A percentile compares a stretch with the other conserved stretches of the same genome.
These are phyloP conservation scores for Athrips mouffetella DNA, from an alignment of 2,888 invertebrate genomes.

Conservation along the genomic window DNA sequence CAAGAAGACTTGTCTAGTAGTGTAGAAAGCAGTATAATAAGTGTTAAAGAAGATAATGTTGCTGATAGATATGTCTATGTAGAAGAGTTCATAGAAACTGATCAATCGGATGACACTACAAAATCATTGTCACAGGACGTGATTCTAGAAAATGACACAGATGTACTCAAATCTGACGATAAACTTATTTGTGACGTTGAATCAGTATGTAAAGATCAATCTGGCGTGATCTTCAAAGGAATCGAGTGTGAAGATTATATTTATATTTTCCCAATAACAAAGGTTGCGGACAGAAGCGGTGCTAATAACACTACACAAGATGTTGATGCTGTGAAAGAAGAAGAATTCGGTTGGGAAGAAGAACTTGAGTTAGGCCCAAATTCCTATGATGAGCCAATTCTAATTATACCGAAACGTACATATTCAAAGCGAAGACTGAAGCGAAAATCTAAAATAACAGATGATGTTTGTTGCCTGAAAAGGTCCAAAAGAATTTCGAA, in stretches of 20 bases:
- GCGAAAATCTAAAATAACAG: conserved; percentile 48
- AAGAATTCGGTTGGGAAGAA: conserved; percentile 12
- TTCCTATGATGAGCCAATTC: conserved; percentile 28
- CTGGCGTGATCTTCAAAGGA: conserved; percentile 41
- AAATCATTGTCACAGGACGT: no score
- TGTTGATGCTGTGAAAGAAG: conserved; percentile 18
- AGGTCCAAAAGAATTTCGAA: conserved; percentile 12
- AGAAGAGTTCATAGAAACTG: no score
- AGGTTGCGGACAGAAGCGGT: conserved; percentile 11
- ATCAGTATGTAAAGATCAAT: conserved; percentile 28
- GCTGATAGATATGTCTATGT: no score
- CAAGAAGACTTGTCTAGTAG: no score
- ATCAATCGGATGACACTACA: no score
- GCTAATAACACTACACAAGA: no score
- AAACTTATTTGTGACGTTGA: no score
- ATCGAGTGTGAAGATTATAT: conserved; percentile 47
- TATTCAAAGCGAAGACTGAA: conserved; percentile 46
- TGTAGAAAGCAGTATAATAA: no score
- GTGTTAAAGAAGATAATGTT: no score
- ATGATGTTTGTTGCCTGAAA: conserved; percentile 24
- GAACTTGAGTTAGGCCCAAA: conserved; percentile 13
- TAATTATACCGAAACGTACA: conserved; percentile 46
- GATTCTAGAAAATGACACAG: no score
- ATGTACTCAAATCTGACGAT: no score
- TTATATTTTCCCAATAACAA: conserved; percentile 41